Conservation (phyloP, 2,888 invertebrate genomes). For the Hipparchia sbordonii region DNA sequence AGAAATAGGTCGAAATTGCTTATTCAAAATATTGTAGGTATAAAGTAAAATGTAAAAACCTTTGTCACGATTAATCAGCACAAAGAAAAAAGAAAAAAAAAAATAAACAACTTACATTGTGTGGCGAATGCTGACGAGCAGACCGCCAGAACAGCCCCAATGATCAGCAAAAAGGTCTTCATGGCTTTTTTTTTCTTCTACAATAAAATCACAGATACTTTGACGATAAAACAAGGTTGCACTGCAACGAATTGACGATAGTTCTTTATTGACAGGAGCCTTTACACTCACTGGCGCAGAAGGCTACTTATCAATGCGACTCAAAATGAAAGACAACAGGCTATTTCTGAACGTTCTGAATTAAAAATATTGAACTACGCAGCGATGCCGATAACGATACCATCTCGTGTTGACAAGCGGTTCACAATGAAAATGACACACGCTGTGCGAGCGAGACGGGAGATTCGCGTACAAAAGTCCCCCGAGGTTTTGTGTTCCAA, state of each 20-base stretch:
- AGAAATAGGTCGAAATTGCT: neutral
- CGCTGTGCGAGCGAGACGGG: slow-evolving; percentile 61
- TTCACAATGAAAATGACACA: slow-evolving; percentile 54
- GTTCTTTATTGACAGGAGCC: slow-evolving; percentile 68
- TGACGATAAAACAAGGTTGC: slow-evolving; percentile 57
- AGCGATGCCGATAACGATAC: slow-evolving; percentile 64
- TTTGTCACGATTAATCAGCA: neutral
- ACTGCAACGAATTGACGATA: slow-evolving; percentile 46
- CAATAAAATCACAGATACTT: slow-evolving; percentile 77
- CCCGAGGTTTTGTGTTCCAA: slow-evolving; percentile 79
- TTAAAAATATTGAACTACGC: slow-evolving; percentile 73
- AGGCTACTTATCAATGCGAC: slow-evolving; percentile 84
- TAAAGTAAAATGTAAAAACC: too few species aligned
- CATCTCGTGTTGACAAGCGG: slow-evolving; percentile 68
- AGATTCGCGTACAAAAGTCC: slow-evolving; percentile 46
- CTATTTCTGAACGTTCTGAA: slow-evolving; percentile 61
- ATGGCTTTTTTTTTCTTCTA: slow-evolving; percentile 64
- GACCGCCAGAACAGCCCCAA: slow-evolving; percentile 76
- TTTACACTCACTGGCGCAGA: slow-evolving; percentile 97
- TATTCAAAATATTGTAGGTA: neutral
- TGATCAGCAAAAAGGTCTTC: slow-evolving; percentile 81
- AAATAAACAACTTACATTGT: slow-evolving; percentile 84
- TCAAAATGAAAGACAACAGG: slow-evolving; percentile 59
- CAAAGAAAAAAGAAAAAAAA: slow-evolving; percentile 40
- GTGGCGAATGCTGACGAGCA: slow-evolving; percentile 79